phyloP scores from a whole-genome alignment of 2,888 invertebrate species.

The Melanargia galathea region DNA sequence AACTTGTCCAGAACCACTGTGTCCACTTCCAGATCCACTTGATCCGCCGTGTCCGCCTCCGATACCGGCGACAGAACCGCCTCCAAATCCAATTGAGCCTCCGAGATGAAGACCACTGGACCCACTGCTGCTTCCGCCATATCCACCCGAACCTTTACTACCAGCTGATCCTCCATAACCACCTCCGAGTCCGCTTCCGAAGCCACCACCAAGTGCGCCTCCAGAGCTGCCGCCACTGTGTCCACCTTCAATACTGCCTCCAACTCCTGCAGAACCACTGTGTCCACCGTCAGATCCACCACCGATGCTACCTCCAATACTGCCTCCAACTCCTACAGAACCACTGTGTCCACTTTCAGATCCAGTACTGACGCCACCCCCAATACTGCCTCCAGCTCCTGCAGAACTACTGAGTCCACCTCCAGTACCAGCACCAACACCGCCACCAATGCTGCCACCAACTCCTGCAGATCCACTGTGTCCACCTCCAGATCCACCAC shows the following conservation, averaged over 20 bases:
- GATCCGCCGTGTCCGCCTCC: conserved; percentile 35
- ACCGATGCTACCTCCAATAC: conserved; percentile 36
- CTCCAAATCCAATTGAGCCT: conserved; percentile 34
- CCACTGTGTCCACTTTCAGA: no score
- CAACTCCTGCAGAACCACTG: no score
- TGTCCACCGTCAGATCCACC: no score
- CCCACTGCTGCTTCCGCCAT: conserved; percentile 37
- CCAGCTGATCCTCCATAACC: conserved; percentile 35
- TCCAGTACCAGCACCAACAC: no score
- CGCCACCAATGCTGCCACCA: no score
- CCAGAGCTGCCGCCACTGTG: conserved; percentile 41
- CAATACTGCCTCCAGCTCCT: no score
- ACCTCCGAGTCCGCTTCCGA: conserved; percentile 30
- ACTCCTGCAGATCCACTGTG: no score
- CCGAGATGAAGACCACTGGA: conserved; percentile 37
- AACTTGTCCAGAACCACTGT: conserved; percentile 32
- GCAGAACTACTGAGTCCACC: no score
- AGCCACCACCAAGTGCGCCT: conserved; percentile 38
- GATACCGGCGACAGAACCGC: conserved; percentile 36
- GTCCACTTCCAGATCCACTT: conserved; percentile 30
- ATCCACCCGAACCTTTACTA: conserved; percentile 34
- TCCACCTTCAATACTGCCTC: no score
- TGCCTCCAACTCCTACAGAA: conserved; percentile 34
- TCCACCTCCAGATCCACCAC: no score
- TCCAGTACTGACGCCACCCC: no score